Conservation (phyloP, 2,797 vertebrate genomes). For the Parotocinclus haroldoi region DNA sequence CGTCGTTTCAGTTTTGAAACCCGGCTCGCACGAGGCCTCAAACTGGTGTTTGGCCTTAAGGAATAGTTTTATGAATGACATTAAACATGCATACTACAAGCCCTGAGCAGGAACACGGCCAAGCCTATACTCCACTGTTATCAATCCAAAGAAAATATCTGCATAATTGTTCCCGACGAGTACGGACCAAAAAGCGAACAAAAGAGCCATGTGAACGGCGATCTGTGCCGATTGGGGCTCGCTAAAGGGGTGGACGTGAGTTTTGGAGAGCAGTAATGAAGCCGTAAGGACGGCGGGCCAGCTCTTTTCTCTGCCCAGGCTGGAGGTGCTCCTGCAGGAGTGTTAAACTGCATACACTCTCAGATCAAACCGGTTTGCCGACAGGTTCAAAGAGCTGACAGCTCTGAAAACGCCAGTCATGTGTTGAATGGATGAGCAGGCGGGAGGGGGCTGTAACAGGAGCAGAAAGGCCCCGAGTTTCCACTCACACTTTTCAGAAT, state of each 20-base stretch:
- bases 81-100: slow-evolving; percentile 21
- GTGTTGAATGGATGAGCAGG: slow-evolving; percentile 51
- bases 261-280: slow-evolving; percentile 43
- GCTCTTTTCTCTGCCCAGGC: slow-evolving; percentile 35
- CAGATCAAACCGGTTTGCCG: slow-evolving; percentile 67
- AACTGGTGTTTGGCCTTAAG: slow-evolving; percentile 29
- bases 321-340: slow-evolving; percentile 56
- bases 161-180: slow-evolving; percentile 29
- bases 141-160: slow-evolving; percentile 36
- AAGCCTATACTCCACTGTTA: slow-evolving; percentile 22
- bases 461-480: slow-evolving; percentile 68
- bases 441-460: slow-evolving; percentile 57
- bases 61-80: slow-evolving; percentile 35
- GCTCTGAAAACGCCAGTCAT: slow-evolving; percentile 71
- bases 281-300: slow-evolving; percentile 32
- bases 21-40: slow-evolving; percentile 23
- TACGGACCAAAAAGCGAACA: slow-evolving; percentile 21
- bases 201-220: slow-evolving; percentile 32
- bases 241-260: slow-evolving; percentile 25
- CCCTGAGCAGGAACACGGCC: slow-evolving; percentile 2
- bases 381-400: slow-evolving; percentile 77
- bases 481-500: slow-evolving; percentile 49
- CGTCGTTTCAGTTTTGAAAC: slow-evolving; percentile 29
- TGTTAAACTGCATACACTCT: slow-evolving; percentile 61
- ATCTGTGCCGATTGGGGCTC: slow-evolving; percentile 19